A percentile compares a stretch with the other conserved stretches of the same genome.
These are phyloP conservation scores for Phyllopteryx taeniolatus DNA, from an alignment of 2,113 vertebrate genomes.

Conservation along the genomic window DNA sequence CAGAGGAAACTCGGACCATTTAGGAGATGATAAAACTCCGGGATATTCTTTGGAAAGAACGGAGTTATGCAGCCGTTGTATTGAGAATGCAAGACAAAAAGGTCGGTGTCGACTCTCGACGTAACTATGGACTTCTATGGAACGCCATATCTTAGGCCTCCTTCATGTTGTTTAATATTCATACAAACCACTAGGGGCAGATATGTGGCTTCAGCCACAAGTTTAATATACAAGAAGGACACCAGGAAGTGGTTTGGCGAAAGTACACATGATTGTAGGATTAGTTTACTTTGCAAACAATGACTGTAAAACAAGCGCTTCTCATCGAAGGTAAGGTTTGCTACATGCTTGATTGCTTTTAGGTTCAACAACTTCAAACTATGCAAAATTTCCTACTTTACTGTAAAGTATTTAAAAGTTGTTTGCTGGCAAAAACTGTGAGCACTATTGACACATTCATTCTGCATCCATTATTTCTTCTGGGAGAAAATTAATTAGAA, in stretches of 20 bases:
- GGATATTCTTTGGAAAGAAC: too few species aligned
- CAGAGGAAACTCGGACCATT: too few species aligned
- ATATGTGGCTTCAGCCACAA: not conserved
- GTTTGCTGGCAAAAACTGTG: not conserved
- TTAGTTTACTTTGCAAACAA: constrained; percentile 42
- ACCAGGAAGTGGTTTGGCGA: not conserved
- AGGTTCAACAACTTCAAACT: not conserved
- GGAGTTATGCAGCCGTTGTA: too few species aligned
- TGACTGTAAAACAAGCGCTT: constrained; percentile 28
- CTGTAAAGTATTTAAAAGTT: not conserved
- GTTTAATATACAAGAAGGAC: not conserved
- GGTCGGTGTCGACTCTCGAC: too few species aligned
- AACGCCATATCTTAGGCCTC: not conserved
- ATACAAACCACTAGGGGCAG: not conserved
- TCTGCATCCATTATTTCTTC: not conserved
- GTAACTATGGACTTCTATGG: not conserved
- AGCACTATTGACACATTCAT: not conserved
- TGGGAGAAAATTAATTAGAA: not conserved
- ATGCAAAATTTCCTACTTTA: not conserved
- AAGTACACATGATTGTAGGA: not conserved
- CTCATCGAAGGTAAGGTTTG: not conserved
- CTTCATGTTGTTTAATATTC: not conserved
- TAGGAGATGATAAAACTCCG: too few species aligned
- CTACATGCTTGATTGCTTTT: not conserved
- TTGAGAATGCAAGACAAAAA: too few species aligned